Base-by-base conservation (phyloP, 2,797 vertebrate species). In the Darevskia nairensis region DNA sequence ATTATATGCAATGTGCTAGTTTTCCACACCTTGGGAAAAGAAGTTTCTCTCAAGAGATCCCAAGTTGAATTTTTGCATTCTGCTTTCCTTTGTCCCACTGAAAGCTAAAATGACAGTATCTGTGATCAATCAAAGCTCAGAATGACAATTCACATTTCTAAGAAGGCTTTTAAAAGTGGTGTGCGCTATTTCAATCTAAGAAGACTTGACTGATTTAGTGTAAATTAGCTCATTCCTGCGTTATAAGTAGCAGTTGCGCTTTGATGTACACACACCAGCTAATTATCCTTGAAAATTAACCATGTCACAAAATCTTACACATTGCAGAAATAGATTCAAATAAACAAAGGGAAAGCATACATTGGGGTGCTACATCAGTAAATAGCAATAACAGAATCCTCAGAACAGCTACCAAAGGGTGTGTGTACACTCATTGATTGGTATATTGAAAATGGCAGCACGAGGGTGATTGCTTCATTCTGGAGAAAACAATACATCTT, bases 131-230 rank as follows among this genome's bases (percentile, higher is more conserved):
- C 90, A 93, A 90, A 84, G 91, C 89, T 78, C 85, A 89, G 88
- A 83, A 75, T 92, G 85, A 92, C 93, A 94, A 84, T 91, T 93
- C 89, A 35, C 82, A 91, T 81, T 88, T 88, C 89, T 79, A 72
- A 87, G 86, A 77, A 92, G 88, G 39, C 59, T 61, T 82, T 75
- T 91, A 93, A 93, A 89, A 88, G 78, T 91, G 44, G 77, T 72
- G 86, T 81, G 61, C 93, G 87, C 87, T 93, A 94, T 94, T 92
- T 94, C 91, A 94, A 92, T 92, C 93, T 92, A 90, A 90, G 92
- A 93, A 90, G 81, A 66, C 89, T 92, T 94, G 91, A 94, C 93
- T 95, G 94, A 95, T 94, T 94, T 93, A 88, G 92, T 94, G 86
- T 92, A 88, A 90, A 89, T 87, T 79, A 68, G 85, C 87, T 94